A percentile compares a stretch with the other conserved stretches of the same genome.
Conservation (phyloP, 1,140 invertebrate genomes). For the Papilio helenus region DNA sequence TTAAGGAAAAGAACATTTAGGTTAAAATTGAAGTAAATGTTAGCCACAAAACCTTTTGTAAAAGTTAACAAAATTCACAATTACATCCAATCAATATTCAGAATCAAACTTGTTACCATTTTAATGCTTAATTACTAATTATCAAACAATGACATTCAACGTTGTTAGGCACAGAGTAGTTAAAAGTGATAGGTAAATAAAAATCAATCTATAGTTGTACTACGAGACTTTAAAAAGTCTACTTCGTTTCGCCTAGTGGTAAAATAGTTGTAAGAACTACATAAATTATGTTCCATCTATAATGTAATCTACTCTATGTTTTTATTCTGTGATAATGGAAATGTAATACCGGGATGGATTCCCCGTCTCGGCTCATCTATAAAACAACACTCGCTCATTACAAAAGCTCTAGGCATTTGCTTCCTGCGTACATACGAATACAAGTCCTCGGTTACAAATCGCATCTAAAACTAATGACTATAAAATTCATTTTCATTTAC, state of each 20-base stretch:
- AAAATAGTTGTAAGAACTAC: neutral
- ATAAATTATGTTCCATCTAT: neutral
- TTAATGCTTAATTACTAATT: too few species aligned
- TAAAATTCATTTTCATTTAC: constrained; percentile 51
- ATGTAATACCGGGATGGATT: constrained; percentile 35
- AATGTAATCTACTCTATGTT: constrained; percentile 5
- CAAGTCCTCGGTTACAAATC: constrained; percentile 42
- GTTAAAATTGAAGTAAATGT: neutral
- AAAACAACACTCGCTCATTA: constrained; percentile 55
- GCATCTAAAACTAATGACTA: constrained; percentile 43
- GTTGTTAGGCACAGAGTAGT: too few species aligned
- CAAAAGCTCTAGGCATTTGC: constrained; percentile 60
- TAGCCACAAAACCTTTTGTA: too few species aligned
- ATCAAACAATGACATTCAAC: too few species aligned
- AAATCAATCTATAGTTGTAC: too few species aligned
- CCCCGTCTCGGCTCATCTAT: constrained; percentile 46
- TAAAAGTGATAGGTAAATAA: too few species aligned
- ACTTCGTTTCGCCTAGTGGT: neutral
- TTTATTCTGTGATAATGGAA: constrained; percentile 22
- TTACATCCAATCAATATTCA: too few species aligned
- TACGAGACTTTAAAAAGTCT: neutral
- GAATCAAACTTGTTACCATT: too few species aligned
- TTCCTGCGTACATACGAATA: constrained; percentile 58
- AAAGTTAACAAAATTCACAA: too few species aligned
- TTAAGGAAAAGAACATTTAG: neutral